These are phyloP conservation scores for Drosophila setosimentum DNA, from an alignment of 2,888 invertebrate species.

Conservation along the genomic window DNA sequence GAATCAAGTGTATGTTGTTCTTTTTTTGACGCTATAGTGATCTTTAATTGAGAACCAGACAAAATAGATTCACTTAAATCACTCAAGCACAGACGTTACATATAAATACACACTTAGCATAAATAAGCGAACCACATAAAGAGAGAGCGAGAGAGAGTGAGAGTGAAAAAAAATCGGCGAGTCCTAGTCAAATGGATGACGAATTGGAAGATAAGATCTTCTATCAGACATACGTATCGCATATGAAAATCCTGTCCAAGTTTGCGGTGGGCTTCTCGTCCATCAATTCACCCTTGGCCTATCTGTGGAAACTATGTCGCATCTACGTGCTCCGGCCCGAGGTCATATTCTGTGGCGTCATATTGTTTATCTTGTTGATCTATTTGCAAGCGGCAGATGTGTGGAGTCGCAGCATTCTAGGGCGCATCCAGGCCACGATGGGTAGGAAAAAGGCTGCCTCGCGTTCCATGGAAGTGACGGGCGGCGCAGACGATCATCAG, in stretches of 20 bases:
- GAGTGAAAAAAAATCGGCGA: constrained; percentile 6
- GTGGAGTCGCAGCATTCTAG: constrained; percentile 92
- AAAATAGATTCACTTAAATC: constrained; percentile 6
- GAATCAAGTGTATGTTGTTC: constrained; percentile 29
- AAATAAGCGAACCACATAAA: constrained; percentile 5
- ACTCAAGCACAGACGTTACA: constrained; percentile 13
- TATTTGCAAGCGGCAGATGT: constrained; percentile 93
- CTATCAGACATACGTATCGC: constrained; percentile 94
- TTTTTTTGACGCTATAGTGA: constrained; percentile 12
- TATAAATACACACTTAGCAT: constrained; percentile 10
- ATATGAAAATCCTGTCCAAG: constrained; percentile 94
- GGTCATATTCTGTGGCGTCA: constrained; percentile 90
- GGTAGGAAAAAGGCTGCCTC: constrained; percentile 79
- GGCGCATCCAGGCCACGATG: constrained; percentile 83
- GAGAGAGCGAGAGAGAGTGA: neutral
- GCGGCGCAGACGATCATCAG: constrained; percentile 85
- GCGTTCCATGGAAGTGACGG: constrained; percentile 71
- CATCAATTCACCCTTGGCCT: constrained; percentile 90
- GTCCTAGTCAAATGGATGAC: constrained; percentile 90
- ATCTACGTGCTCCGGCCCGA: constrained; percentile 93
- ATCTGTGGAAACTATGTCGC: constrained; percentile 92
- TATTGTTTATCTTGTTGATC: constrained; percentile 90
- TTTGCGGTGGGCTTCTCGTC: constrained; percentile 91
- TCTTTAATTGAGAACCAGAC: constrained; percentile 9
- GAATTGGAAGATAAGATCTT: constrained; percentile 95